Conservation (phyloP, 2,797 vertebrate species). For the Sebastes ruberrimus region DNA sequence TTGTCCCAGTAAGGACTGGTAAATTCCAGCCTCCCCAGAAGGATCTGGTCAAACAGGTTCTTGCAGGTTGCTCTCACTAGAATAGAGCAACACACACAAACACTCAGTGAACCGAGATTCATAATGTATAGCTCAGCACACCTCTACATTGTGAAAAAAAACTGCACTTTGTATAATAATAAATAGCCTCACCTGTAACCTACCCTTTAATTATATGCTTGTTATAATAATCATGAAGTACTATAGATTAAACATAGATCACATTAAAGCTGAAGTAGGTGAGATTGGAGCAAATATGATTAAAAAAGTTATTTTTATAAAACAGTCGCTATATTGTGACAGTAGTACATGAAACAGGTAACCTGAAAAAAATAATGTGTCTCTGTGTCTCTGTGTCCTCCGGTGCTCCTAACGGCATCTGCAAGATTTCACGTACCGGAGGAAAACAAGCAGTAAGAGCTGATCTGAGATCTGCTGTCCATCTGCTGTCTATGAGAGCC, state of each 20-base stretch:
- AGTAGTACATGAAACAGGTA: too few relatives aligned
- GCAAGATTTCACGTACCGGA: too few relatives aligned
- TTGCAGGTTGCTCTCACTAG: slow-evolving; percentile 94
- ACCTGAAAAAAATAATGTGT: too few relatives aligned
- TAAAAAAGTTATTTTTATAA: too few relatives aligned
- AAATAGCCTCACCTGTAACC: background rate
- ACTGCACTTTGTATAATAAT: background rate
- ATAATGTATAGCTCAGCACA: background rate
- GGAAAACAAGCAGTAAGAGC: too few relatives aligned
- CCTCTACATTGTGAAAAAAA: background rate
- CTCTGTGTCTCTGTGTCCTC: too few relatives aligned
- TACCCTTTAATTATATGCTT: background rate
- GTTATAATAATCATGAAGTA: background rate
- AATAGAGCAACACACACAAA: background rate
- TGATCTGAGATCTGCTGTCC: too few relatives aligned
- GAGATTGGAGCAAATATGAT: too few relatives aligned
- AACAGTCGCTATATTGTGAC: too few relatives aligned
- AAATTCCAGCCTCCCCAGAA: slow-evolving; percentile 91
- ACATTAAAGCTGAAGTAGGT: background rate
- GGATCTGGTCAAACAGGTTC: slow-evolving; percentile 98
- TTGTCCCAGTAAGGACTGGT: slow-evolving; percentile 98
- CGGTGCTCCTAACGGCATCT: too few relatives aligned
- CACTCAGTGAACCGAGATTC: background rate
- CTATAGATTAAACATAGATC: background rate
- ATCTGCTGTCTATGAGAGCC: too few relatives aligned